These are phyloP conservation scores for Parazoanthus atlanticus DNA, from an alignment of 92 coral and sea anemone genomes.

Conservation along the genomic window DNA sequence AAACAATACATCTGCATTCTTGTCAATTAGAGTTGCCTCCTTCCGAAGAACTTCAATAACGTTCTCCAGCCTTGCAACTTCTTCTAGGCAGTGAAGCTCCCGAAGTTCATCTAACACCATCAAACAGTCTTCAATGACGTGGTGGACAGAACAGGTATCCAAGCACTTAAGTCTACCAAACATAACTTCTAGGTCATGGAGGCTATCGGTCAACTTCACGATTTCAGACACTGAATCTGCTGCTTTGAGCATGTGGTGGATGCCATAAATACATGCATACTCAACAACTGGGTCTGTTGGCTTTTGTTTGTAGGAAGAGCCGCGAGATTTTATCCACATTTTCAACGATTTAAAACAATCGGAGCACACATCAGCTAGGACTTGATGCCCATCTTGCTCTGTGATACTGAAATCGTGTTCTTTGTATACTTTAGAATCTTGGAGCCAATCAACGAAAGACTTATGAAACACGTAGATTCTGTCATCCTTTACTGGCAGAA, in stretches of 20 bases:
- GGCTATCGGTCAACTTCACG: background rate
- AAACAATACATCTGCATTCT: slow-evolving; percentile 50
- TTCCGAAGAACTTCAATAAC: slow-evolving; percentile 46
- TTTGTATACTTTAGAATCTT: background rate
- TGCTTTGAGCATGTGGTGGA: slow-evolving; percentile 19
- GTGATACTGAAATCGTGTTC: slow-evolving; percentile 17
- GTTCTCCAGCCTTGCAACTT: slow-evolving; percentile 28
- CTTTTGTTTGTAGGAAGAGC: background rate
- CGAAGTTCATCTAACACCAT: slow-evolving; percentile 34
- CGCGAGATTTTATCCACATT: background rate
- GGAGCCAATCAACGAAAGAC: slow-evolving; percentile 44
- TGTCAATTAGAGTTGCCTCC: slow-evolving; percentile 26
- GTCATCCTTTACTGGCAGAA: slow-evolving; percentile 30
- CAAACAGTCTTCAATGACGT: slow-evolving; percentile 34
- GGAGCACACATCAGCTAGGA: slow-evolving; percentile 15
- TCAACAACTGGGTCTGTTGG: background rate
- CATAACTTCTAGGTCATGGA: slow-evolving; percentile 28
- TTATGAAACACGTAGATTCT: slow-evolving; percentile 44
- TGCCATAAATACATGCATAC: slow-evolving; percentile 34
- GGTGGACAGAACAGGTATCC: slow-evolving; percentile 24
- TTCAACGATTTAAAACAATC: slow-evolving; percentile 17
- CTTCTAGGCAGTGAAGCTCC: slow-evolving; percentile 8
- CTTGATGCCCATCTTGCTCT: background rate
- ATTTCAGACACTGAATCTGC: background rate
- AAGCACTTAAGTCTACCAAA: background rate